These are phyloP conservation scores for Ectobius pallidus DNA, from an alignment of 2,888 invertebrate genomes.

Conservation along the genomic window DNA sequence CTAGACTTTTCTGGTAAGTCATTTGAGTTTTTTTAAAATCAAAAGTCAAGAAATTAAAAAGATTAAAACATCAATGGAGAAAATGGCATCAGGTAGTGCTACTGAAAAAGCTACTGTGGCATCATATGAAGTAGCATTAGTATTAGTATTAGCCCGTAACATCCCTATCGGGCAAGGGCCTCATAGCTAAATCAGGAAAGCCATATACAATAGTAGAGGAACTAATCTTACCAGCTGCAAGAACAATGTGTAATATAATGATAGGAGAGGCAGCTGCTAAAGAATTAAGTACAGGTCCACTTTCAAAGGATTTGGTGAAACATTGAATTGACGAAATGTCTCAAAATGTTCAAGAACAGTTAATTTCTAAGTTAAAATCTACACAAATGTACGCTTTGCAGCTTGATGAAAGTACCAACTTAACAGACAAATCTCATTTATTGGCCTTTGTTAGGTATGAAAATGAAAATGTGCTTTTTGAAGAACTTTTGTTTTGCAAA, in stretches of 20 bases:
- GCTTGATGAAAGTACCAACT: neutral
- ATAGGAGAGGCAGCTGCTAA: neutral
- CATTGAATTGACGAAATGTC: neutral
- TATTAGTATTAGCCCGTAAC: neutral
- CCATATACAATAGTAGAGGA: neutral
- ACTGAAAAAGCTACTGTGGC: neutral
- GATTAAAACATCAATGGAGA: neutral
- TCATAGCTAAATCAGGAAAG: neutral
- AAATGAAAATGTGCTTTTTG: neutral
- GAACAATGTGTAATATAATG: neutral
- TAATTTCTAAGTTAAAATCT: neutral
- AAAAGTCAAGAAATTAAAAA: neutral
- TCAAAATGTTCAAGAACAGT: neutral
- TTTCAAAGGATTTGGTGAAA: neutral
- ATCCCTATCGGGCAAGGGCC: no score
- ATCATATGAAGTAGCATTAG: neutral
- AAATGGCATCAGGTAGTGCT: neutral
- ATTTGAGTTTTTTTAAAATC: neutral
- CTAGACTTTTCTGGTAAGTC: neutral
- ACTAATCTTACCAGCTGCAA: neutral
- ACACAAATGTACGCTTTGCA: neutral
- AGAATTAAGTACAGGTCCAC: neutral
- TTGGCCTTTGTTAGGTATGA: neutral
- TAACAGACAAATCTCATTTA: neutral
- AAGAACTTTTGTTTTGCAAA: neutral